phyloP scores from a whole-genome alignment of 1,140 invertebrate genomes.

The Luehdorfia chinensis region DNA sequence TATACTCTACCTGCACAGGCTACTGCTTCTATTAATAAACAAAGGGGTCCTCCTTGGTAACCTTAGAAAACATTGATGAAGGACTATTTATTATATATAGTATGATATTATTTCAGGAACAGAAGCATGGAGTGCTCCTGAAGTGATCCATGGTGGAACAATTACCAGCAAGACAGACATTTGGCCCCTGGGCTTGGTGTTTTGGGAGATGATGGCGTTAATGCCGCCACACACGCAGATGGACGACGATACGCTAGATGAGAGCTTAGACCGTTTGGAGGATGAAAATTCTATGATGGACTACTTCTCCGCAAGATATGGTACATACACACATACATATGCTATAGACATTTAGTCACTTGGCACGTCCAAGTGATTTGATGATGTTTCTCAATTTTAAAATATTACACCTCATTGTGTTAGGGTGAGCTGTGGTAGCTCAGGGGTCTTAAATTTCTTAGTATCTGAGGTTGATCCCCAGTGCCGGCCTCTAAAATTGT shows the following conservation, averaged over 20 bases:
- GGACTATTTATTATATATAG: too few relatives aligned
- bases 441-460: too few relatives aligned
- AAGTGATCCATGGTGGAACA: slow-evolving; percentile 79
- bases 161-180: slow-evolving; percentile 87
- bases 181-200: slow-evolving; percentile 86
- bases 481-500: too few relatives aligned
- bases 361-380: not conserved
- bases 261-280: slow-evolving; percentile 38
- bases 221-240: slow-evolving; percentile 79
- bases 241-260: slow-evolving; percentile 51
- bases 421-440: too few relatives aligned
- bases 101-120: too few relatives aligned
- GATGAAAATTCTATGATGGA: slow-evolving; percentile 34
- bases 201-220: slow-evolving; percentile 90
- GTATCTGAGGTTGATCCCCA: too few relatives aligned
- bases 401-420: too few relatives aligned
- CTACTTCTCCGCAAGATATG: slow-evolving; percentile 53
- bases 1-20: too few relatives aligned
- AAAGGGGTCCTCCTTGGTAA: too few relatives aligned
- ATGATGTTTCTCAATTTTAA: too few relatives aligned
- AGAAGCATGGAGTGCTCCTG: slow-evolving; percentile 87
- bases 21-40: too few relatives aligned
- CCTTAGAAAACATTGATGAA: too few relatives aligned
- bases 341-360: not conserved
- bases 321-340: slow-evolving; percentile 29